Base-by-base conservation (phyloP, 2,113 vertebrate species). In the Chelonoidis abingdonii region DNA sequence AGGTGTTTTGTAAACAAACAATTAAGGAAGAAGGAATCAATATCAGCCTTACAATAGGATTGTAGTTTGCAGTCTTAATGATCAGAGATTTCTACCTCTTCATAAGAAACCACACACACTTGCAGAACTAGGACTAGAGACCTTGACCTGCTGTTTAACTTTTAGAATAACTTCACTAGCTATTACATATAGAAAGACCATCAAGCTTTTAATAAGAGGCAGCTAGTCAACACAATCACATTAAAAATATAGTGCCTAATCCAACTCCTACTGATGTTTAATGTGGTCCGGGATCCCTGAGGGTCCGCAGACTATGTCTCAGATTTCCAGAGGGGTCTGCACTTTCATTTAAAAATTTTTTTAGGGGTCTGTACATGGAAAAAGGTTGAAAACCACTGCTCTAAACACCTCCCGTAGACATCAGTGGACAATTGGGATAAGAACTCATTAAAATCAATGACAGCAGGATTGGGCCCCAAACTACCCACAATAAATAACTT, bases 141-240 rank as follows among this genome's bases (percentile, higher is more conserved):
- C 56, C 27, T 56, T 80, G 57, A 1, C 35, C 7, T 0, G 21
- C 44, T 0, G 0, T 87, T 84, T 85, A 84, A 14, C 27, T 19
- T 83, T 81, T 25, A 86, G 47, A 90, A 25, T 17, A 89, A 22
- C 12, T 84, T 7, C 22, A 4, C 84, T 0, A 0, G 5, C 56
- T 54, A 52, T 7, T 1, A 8, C 76, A 53, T 19, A 86, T 87
- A 86, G 89, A 52, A 3, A 50, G 83, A 92, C 47, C 38, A 10
- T 1, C 2, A 79, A 57, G 75, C 91, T 80, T 25, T 62, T 88
- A 57, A 27, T 0, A 0, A n/a, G 81, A 49, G 72, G n/a, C 29
- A 92, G 9, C 10, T 16, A n/a, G 35, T 86, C 24, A 53, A 17
- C 24, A 5, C 0, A 1, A 21, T 72, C 49, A 5, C 56, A 62